phyloP scores from a whole-genome alignment of 1,140 invertebrate species.

The Colletes latitarsis region DNA sequence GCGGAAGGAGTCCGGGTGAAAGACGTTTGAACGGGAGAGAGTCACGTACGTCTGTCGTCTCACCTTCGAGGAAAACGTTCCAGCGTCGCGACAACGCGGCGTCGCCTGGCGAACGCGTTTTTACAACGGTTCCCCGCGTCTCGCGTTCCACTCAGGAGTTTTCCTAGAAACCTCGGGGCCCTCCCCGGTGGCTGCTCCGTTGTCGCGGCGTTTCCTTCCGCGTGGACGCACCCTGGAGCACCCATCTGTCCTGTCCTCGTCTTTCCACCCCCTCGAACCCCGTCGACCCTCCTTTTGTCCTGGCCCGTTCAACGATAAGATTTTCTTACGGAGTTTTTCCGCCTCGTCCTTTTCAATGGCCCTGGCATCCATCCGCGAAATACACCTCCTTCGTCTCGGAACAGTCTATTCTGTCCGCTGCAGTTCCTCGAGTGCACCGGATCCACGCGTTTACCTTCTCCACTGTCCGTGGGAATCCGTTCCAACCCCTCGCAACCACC shows the following conservation, averaged over 20 bases:
- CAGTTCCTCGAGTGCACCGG: slow-evolving; percentile 1
- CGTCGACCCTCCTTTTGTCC: slow-evolving; percentile 3
- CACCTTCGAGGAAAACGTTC: slow-evolving; percentile 37
- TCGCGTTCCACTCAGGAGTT: background rate
- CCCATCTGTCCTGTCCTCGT: background rate
- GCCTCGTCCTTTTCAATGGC: slow-evolving; percentile 3
- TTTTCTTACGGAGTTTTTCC: slow-evolving; percentile 27
- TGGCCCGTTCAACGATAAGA: slow-evolving; percentile 24
- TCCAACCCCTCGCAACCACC: no score
- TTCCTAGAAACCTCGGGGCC: no score
- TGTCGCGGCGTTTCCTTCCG: slow-evolving; percentile 4
- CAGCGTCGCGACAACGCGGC: slow-evolving; percentile 43
- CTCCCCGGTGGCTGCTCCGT: no score
- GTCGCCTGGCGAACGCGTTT: slow-evolving; percentile 40
- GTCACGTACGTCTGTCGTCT: slow-evolving; percentile 36
- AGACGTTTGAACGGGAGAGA: slow-evolving; percentile 4
- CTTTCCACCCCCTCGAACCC: background rate
- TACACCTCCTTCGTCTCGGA: background rate
- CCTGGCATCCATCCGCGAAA: slow-evolving; percentile 3
- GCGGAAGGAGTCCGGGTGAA: background rate
- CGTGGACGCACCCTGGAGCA: slow-evolving; percentile 21
- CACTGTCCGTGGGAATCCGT: background rate
- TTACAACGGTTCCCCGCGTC: slow-evolving; percentile 2
- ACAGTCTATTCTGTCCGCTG: background rate
- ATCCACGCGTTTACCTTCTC: slow-evolving; percentile 13